Evolutionary conservation across 2,888 invertebrate genomes (phyloP), one percentile per base, ranked within the genome.

Genomic region (Physocephala rufipes): DNA sequence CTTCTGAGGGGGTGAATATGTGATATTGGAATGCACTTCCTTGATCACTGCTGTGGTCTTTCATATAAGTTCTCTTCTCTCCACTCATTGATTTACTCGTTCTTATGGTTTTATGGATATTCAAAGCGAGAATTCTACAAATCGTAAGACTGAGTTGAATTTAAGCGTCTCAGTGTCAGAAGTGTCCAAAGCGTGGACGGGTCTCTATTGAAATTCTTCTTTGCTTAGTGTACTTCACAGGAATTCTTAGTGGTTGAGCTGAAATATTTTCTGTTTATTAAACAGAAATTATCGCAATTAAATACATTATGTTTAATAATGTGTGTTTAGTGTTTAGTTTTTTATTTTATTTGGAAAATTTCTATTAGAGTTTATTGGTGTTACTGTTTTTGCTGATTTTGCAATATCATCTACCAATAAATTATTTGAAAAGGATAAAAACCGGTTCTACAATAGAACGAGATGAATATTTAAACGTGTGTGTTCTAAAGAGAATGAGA

Each of bases 191-290:
- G 26, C 24, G 58, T 67, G 67, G 51, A 67, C 45, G 45, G 58
- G 67, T 64, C 62, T 61, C 36, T 43, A 67, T 61, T 59, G 36
- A 45, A 51, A 74, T 71, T 72, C 19, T 36, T 51, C 65, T 51
- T 15, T 5, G 30, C 36, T 28, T 19, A 28, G 49, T 64, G 49
- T 53, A 51, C 24, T 26, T 26, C 13, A n/a, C 13, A 36, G 43
- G 36, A 19, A 9, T 62, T n/a, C n/a, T 13, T n/a, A 36, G 62
- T 62, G 62, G 19, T 30, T 15, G 21, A 19, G 16, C 2, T 30
- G 7, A 21, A 26, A n/a, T 51, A 64, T 21, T 47, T 64, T 19
- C n/a, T 45, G 1, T 24, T 26, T 26, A 49, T 51, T 21, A 16
- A 21, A 1, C 15, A 51, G 36, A 16, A 47, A 26, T 15, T 64